phyloP scores from a whole-genome alignment of 1,140 invertebrate species.

The Rhynchophorus ferrugineus region DNA sequence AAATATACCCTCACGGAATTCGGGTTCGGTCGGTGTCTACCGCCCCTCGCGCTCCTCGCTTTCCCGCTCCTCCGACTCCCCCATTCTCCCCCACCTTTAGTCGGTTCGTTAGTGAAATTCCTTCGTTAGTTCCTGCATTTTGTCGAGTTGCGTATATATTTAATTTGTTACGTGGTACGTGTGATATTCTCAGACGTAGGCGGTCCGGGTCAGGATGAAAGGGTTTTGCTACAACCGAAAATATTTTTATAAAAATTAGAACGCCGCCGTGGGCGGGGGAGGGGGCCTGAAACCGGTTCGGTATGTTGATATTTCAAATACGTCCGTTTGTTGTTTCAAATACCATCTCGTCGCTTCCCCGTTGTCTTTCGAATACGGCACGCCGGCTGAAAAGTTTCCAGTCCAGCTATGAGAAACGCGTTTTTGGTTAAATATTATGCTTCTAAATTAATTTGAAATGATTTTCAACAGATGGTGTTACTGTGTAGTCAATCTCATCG shows the following conservation, averaged over 20 bases:
- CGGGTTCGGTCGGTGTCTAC: too few species aligned
- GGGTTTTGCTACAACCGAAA: neutral
- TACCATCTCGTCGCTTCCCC: too few species aligned
- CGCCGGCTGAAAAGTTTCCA: too few species aligned
- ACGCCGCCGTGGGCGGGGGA: neutral
- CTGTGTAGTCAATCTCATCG: too few species aligned
- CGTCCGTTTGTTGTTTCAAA: too few species aligned
- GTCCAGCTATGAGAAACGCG: too few species aligned
- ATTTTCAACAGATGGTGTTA: too few species aligned
- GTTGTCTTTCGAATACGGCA: too few species aligned
- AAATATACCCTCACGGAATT: neutral
- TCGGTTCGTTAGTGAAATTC: constrained; percentile 18
- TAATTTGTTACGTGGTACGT: constrained; percentile 17
- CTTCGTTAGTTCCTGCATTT: constrained; percentile 19
- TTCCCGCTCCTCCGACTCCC: neutral
- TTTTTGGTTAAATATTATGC: too few species aligned
- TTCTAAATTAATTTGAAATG: too few species aligned
- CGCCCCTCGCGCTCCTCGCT: neutral
- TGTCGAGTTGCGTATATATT: constrained; percentile 13
- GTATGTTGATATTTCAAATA: too few species aligned
- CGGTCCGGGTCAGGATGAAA: neutral
- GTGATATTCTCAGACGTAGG: constrained; percentile 6
- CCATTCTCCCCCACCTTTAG: constrained; percentile 9
- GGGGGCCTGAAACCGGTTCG: neutral
- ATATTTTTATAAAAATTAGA: neutral